Evolutionary conservation across 1,140 invertebrate genomes (phyloP).

Genomic region (Cyphomyrmex costatus): DNA sequence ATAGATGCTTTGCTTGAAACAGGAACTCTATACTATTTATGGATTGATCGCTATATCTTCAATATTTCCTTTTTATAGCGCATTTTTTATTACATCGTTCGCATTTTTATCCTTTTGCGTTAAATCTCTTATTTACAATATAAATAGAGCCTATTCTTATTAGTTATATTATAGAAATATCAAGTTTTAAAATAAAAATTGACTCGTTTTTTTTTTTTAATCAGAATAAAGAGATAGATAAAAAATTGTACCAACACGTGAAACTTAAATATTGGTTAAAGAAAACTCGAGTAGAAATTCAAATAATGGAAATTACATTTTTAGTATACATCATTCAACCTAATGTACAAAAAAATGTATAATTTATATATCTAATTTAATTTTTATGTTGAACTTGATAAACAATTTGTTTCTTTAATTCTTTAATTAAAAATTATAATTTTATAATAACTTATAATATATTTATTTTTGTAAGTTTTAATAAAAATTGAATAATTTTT

Average conservation of each 20-base stretch:
- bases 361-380: neutral
- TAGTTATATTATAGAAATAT: constrained; percentile 35
- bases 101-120: constrained; percentile 23
- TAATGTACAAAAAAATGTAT: neutral
- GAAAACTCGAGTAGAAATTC: neutral
- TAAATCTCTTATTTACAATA: constrained; percentile 35
- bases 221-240: neutral
- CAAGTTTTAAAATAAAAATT: constrained; percentile 18
- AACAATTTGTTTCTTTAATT: neutral
- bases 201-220: neutral
- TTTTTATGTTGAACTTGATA: neutral
- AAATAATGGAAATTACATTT: neutral
- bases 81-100: constrained; percentile 33
- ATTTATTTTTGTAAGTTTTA: neutral
- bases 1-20: neutral
- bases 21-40: constrained; percentile 32
- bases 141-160: constrained; percentile 7
- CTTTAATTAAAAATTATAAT: neutral
- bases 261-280: neutral
- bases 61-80: constrained; percentile 41
- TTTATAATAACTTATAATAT: neutral
- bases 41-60: constrained; percentile 30
- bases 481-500: neutral
- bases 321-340: neutral
- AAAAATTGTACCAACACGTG: neutral